phyloP scores from a whole-genome alignment of 2,797 vertebrate species.

The Nasua narica region DNA sequence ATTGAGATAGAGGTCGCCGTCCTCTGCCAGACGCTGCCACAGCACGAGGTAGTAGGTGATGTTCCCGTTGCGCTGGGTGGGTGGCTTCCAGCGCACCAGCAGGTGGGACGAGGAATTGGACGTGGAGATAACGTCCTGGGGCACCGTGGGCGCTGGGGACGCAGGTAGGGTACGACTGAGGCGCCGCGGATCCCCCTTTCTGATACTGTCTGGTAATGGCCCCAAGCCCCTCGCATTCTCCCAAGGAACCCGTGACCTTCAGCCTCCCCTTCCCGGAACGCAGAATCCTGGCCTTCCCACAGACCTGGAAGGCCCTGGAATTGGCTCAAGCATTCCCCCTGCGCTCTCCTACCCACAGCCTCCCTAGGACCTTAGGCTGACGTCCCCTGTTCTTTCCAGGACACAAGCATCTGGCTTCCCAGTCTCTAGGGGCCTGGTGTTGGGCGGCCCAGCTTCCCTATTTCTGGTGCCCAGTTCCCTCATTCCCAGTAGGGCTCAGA shows the following conservation, averaged over 20 bases:
- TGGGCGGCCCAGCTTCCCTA: neutral
- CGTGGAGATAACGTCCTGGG: constrained; percentile 86
- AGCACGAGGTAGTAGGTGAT: constrained; percentile 86
- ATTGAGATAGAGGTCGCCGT: constrained; percentile 84
- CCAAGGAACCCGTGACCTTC: neutral
- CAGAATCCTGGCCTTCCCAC: neutral
- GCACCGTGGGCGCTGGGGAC: constrained; percentile 83
- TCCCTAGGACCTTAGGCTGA: neutral
- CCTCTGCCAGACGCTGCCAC: constrained; percentile 86
- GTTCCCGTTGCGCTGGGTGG: constrained; percentile 86
- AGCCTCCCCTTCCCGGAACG: neutral
- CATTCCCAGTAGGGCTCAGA: neutral
- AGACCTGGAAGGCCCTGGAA: neutral
- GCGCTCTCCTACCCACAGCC: neutral
- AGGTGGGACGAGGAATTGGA: constrained; percentile 87
- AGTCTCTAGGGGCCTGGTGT: neutral
- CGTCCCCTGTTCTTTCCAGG: neutral
- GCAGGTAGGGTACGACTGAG: neutral
- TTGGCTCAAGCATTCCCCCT: neutral
- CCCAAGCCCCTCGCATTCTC: neutral
- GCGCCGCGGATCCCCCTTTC: neutral
- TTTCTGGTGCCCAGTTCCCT: neutral
- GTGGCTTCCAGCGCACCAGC: constrained; percentile 87
- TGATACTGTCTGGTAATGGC: neutral
- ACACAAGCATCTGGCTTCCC: neutral